phyloP scores from a whole-genome alignment of 1,140 invertebrate genomes.

The Heliconius eleuchia region DNA sequence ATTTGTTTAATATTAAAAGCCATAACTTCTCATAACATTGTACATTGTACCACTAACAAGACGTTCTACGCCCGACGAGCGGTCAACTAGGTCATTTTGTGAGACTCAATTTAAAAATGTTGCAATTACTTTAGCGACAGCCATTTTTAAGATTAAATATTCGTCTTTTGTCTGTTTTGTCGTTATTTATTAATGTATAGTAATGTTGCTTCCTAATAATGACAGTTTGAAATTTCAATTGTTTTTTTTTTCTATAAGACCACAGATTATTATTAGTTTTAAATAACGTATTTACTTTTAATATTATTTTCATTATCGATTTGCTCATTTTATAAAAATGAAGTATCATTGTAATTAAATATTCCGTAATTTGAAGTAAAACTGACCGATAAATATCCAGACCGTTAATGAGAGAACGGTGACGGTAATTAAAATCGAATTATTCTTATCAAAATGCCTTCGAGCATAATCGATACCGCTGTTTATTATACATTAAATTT shows the following conservation, averaged over 20 bases:
- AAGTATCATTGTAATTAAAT: not conserved
- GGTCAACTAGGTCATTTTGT: conserved; percentile 15
- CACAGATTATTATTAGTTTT: not conserved
- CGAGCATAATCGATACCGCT: conserved; percentile 13
- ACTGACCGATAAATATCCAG: not conserved
- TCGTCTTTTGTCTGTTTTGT: not conserved
- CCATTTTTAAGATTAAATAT: conserved; percentile 15
- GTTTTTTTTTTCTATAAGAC: not conserved
- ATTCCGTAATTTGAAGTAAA: not conserved
- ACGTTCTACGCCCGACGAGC: conserved; percentile 6
- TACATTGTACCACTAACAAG: not conserved
- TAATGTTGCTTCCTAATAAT: not conserved
- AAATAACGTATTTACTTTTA: no score
- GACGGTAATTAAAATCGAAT: conserved; percentile 24
- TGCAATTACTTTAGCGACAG: not conserved
- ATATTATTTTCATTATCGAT: no score
- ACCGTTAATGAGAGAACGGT: conserved; percentile 18
- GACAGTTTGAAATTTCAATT: not conserved
- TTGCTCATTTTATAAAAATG: not conserved
- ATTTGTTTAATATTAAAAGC: not conserved
- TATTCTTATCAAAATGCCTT: conserved; percentile 24
- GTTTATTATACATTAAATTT: conserved; percentile 9
- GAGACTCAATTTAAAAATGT: conserved; percentile 10
- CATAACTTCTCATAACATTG: conserved; percentile 6
- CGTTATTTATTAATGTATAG: not conserved